Evolutionary conservation across 1,140 invertebrate species (phyloP).

Genomic region (Spodoptera frugiperda): DNA sequence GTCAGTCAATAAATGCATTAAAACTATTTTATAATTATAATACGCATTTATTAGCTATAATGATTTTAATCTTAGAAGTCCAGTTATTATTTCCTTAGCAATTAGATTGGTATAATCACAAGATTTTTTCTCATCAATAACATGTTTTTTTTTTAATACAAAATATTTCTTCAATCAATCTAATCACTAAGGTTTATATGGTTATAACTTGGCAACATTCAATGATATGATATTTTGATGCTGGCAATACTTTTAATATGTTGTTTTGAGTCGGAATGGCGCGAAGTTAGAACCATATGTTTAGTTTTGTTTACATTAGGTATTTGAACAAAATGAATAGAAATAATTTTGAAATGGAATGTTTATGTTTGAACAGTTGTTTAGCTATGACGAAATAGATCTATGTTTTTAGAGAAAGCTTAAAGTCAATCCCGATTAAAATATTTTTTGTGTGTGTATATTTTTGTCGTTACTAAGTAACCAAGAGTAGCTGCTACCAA

Average conservation of each 20-base stretch:
- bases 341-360: not conserved
- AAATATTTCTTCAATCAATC: slow-evolving; percentile 63
- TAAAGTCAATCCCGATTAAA: too few species aligned
- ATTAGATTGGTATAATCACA: slow-evolving; percentile 31
- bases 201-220: slow-evolving; percentile 35
- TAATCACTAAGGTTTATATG: slow-evolving; percentile 56
- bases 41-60: too few species aligned
- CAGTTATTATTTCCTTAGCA: too few species aligned
- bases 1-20: too few species aligned
- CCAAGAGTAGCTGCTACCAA: not conserved
- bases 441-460: not conserved
- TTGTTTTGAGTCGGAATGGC: not conserved
- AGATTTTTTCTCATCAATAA: slow-evolving; percentile 47
- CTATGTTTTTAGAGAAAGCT: not conserved
- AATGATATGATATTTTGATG: slow-evolving; percentile 14
- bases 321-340: slow-evolving; percentile 28
- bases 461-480: too few species aligned
- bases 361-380: slow-evolving; percentile 1
- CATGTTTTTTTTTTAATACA: slow-evolving; percentile 52
- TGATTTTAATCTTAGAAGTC: too few species aligned
- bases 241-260: not conserved
- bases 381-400: not conserved
- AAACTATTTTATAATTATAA: too few species aligned
- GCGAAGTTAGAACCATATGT: slow-evolving; percentile 3
- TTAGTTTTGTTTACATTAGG: slow-evolving; percentile 42